Base-by-base conservation (phyloP, 2,797 vertebrate genomes). In the Hippoglossus hippoglossus region DNA sequence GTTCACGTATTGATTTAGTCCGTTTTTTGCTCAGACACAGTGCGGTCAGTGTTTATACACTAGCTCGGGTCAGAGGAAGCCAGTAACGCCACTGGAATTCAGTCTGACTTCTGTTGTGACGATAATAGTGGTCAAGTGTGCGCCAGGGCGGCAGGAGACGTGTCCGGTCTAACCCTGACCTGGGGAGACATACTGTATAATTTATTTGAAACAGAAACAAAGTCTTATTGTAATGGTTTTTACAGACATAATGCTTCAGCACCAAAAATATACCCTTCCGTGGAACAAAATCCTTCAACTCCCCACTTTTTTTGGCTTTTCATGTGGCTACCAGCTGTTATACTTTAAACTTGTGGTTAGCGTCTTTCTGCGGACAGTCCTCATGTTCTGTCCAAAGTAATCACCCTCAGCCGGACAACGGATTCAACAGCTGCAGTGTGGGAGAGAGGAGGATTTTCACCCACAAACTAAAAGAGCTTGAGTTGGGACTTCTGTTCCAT, bases 311-410 rank as follows among this genome's bases (percentile, higher is more conserved):
- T 77, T 76, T 82, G 81, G 57, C 77, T 76, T 90, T 90, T 90
- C 88, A 92, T 89, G 90, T 93, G 92, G 91, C 80, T 61, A 46
- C 68, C 74, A 54, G 77, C 87, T 91, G 87, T 93, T 88, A 83
- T 67, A 89, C 81, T 93, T 92, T 89, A 91, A 91, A 89, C 87
- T 77, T 80, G 87, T 28, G 89, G 90, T 87, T 21, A 26, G 79
- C 83, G 67, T 92, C 88, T 86, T 86, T 80, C 73, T 85, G 73
- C 10, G 81, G 84, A 90, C 82, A 58, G 67, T 84, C 80, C 67
- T 78, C 66, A 41, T 90, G 82, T 89, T 91, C 80, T 86, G 83
- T 90, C 91, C 89, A 90, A 90, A 89, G 78, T 80, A 87, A 89
- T 92, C 87, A 82, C 54, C 79, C 81, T 90, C 81, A 83, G 87